Base-by-base conservation (phyloP, 2,797 vertebrate species). In the Sebastes trivittatus region DNA sequence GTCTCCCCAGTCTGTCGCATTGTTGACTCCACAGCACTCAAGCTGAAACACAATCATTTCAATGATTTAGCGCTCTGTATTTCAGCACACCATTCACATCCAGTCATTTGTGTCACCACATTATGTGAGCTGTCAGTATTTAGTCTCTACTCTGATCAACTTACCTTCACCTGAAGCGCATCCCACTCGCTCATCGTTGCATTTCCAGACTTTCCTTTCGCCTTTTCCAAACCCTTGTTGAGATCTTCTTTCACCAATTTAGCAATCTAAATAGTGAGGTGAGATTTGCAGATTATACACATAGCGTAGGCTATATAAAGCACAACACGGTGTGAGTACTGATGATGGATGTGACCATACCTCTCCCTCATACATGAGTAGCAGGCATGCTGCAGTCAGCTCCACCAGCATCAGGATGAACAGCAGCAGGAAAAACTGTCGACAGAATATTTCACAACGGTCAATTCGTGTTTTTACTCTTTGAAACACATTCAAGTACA, bases 391-490 rank as follows among this genome's bases (percentile, higher is more conserved):
- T 2, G 54, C 74, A 1, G 78, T 52, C 83, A 96, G 87, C 89
- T 96, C 94, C 62, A 87, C 83, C 89, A 96, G 63, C 95, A 97
- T 95, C 87, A 97, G 86, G 2, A 95, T 0, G 80, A 97, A 95
- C 65, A 97, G 85, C 78, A 97, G 38, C 75, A 94, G 65, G 91
- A 96, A 96, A 60, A 96, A 96, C 96, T 96, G 93, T 20, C 10
- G 32, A 64, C 36, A 69, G 1, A 65, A 23, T 0, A 38, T 11
- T 56, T 56, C 8, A 58, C 13, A 25, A 18, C 3, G 46, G 11
- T n/a, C 42, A 6, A 9, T 55, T 49, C 0, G 6, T 8, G 36
- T 7, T 72, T 76, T 34, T 32, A 30, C 18, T 71, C 14, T 38
- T 49, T 63, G 10, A 74, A 27, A 71, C 2, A 3, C 55, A 68